Base-by-base conservation (phyloP, 2,888 invertebrate species). In the Eumacrocentrus americanus region DNA sequence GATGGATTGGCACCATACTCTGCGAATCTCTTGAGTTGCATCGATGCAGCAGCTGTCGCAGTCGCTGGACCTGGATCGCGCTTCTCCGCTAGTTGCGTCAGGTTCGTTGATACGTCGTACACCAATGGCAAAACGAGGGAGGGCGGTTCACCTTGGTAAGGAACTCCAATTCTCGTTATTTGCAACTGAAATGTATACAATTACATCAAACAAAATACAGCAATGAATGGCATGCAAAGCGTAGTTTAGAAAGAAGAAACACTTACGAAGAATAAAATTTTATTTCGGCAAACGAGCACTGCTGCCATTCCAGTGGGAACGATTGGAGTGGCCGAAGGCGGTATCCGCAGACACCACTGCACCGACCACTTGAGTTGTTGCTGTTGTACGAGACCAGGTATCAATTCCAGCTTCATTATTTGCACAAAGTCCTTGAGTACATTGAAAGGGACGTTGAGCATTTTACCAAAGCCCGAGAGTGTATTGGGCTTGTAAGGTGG, bases 371-470 rank as follows among this genome's bases (percentile, higher is more conserved):
- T 92, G 68, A 90, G 83, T 58, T 85, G 85, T 59, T 86, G 86
- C 58, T 83, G 83, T 62, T 87, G 87, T 1, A 84, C 83, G 9
- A 88, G 73, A 9, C 84, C 84, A 0, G 88, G 87, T 67, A 87
- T 84, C 72, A 88, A 72, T 68, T 88, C 88, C 44, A 88, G 70
- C 20, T 86, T 83, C 90, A 94, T 92, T 58, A 95, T 89, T 81
- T 95, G 92, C 69, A 96, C 90, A 76, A 95, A 93, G 81, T 97
- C 95, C 74, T 94, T 94, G 60, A 97, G 87, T 58, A 96, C 93
- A 68, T 91, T 90, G 22, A 88, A 86, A 3, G 95, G 94, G 51
- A 93, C 91, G 75, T 91, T 92, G 73, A 96, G 83, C 80, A 94
- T 88, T 62, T 90, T 88, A 60, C 91, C 89, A 83, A 96, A 95